Evolutionary conservation across 2,797 vertebrate species (phyloP).

Genomic region (Myoxocephalus aenaeus): DNA sequence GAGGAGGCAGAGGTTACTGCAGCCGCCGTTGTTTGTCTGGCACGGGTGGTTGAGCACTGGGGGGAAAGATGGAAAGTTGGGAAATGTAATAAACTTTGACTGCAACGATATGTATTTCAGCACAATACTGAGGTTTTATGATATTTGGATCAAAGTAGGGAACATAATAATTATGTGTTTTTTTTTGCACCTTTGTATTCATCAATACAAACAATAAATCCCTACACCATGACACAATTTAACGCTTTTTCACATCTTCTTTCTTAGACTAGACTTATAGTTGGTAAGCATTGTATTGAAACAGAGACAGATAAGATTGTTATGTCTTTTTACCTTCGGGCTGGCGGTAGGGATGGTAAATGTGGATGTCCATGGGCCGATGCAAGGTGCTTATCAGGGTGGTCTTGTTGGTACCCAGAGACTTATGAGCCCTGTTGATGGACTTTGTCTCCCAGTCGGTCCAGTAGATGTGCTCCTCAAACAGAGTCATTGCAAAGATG

Average conservation of each 20-base stretch:
- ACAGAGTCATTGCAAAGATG: constrained; percentile 98
- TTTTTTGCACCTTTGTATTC: neutral
- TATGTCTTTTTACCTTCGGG: constrained; percentile 63
- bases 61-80: constrained; percentile 86
- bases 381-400: constrained; percentile 96
- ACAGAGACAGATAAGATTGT: neutral
- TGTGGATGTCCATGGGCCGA: constrained; percentile 97
- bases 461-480: constrained; percentile 99
- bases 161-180: neutral
- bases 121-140: neutral
- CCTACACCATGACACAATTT: neutral
- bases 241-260: neutral
- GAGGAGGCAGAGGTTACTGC: constrained; percentile 97
- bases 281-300: neutral
- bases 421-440: constrained; percentile 94
- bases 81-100: constrained; percentile 84
- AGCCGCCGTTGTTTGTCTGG: constrained; percentile 92
- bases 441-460: constrained; percentile 99
- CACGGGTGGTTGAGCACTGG: constrained; percentile 94
- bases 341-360: constrained; percentile 82
- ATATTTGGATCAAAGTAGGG: neutral
- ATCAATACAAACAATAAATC: neutral
- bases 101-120: neutral
- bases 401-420: constrained; percentile 90
- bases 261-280: neutral